Base-by-base conservation (phyloP, 2,797 vertebrate species). In the Cryptoprocta ferox region DNA sequence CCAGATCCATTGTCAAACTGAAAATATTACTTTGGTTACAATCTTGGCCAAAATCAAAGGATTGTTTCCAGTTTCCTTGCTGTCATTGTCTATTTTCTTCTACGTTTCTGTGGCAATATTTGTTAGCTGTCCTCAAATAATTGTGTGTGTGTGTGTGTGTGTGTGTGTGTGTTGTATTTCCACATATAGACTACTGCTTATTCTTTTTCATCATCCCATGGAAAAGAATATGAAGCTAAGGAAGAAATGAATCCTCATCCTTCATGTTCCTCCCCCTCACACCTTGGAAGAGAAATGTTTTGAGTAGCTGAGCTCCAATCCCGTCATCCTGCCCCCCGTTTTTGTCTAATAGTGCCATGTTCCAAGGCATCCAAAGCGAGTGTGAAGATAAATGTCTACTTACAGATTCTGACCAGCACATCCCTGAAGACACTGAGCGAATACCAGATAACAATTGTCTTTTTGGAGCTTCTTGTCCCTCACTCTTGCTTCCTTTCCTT, bases 41-140 rank as follows among this genome's bases (percentile, higher is more conserved):
- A 50, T 30, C 26, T 92, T 63, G 84, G 15, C 75, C 73, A 78
- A 66, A 89, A 21, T 61, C 42, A 32, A 95, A 94, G 26, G 4
- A 71, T 28, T 59, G 3, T 95, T 95, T 95, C 15, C 28, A 79
- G 24, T 24, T 91, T 37, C 6, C 80, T 91, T 89, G 16, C 14
- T 42, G 5, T 32, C 3, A 56, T 61, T 96, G 95, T 68, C 86
- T 73, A 80, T 96, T 82, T 89, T 80, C 45, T 80, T 63, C 84
- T 94, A 35, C 76, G 24, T 86, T 82, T 82, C 56, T 16, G 39
- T 39, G 53, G 9, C 30, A 93, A n/a, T 78, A 73, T 30, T 66
- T 48, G 3, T 13, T 78, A 66, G 45, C n/a, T 87, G 13, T 12
- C 15, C 26, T 84, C 59, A 73, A 84, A 50, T 56, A 89, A 85